Evolutionary conservation across 2,113 vertebrate species (phyloP).

Genomic region (Gallinago paraguaiae): DNA sequence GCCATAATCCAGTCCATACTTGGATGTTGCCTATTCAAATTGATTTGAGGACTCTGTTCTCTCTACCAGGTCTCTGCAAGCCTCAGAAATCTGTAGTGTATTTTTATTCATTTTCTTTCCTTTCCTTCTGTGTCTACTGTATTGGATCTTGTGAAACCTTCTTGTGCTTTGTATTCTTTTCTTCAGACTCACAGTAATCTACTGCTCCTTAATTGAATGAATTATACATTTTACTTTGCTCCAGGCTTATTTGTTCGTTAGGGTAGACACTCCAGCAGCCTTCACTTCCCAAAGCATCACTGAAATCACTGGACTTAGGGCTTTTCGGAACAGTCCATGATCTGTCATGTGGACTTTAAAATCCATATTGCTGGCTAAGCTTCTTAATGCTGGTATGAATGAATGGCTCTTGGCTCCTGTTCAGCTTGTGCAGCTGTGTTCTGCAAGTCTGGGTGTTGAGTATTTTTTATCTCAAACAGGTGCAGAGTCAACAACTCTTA

Average conservation of each 20-base stretch:
- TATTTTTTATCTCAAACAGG: slow-evolving; percentile 21
- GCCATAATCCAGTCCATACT: background rate
- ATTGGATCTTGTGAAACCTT: background rate
- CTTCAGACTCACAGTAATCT: background rate
- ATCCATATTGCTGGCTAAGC: slow-evolving; percentile 33
- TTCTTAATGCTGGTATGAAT: slow-evolving; percentile 16
- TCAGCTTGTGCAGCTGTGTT: slow-evolving; percentile 38
- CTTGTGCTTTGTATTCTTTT: background rate
- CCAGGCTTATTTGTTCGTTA: background rate
- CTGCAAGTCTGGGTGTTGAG: background rate
- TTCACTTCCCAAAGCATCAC: background rate
- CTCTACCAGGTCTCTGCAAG: background rate
- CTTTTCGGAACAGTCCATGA: background rate
- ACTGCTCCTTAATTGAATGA: background rate
- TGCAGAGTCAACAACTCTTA: slow-evolving; percentile 23
- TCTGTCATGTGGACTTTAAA: slow-evolving; percentile 27
- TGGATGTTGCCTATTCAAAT: accelerated
- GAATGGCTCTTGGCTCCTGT: slow-evolving; percentile 17
- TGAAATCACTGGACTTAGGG: background rate
- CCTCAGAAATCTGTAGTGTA: background rate
- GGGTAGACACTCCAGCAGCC: background rate
- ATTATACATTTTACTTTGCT: background rate
- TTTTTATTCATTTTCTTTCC: background rate
- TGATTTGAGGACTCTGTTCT: background rate
- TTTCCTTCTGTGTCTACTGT: background rate